phyloP scores from a whole-genome alignment of 2,113 vertebrate genomes.

The Myotis lucifugus region DNA sequence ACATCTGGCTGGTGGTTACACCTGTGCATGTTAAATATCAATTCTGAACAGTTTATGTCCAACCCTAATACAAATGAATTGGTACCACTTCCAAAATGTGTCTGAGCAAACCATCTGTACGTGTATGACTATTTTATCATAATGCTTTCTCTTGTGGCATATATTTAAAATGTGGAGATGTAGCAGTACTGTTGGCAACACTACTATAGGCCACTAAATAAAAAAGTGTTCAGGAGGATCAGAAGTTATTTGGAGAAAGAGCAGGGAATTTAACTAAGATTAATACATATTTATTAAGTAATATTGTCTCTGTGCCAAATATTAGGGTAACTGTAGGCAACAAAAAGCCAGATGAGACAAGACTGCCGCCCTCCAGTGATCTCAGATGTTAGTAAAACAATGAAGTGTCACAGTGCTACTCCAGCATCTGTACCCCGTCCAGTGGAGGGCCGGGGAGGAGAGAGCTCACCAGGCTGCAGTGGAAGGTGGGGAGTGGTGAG shows the following conservation, averaged over 20 bases:
- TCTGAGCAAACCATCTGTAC: neutral
- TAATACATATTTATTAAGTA: neutral
- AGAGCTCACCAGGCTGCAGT: neutral
- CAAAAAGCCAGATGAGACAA: neutral
- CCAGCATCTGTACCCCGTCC: neutral
- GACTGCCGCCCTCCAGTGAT: neutral
- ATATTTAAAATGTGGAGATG: neutral
- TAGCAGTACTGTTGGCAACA: neutral
- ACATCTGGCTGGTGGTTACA: neutral
- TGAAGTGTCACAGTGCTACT: rapidly evolving
- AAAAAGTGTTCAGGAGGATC: neutral
- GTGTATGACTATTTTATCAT: neutral
- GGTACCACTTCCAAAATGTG: neutral
- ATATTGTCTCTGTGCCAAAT: neutral
- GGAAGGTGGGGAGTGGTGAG: neutral
- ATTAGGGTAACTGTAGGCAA: neutral
- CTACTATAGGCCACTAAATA: neutral
- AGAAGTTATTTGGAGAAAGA: neutral
- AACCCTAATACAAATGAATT: neutral
- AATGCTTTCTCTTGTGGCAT: neutral
- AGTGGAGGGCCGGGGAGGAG: neutral
- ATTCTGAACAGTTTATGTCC: neutral
- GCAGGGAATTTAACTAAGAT: neutral
- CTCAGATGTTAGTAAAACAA: neutral
- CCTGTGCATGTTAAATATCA: neutral